phyloP scores from a whole-genome alignment of 2,888 invertebrate genomes.

The Polietes domitor region DNA sequence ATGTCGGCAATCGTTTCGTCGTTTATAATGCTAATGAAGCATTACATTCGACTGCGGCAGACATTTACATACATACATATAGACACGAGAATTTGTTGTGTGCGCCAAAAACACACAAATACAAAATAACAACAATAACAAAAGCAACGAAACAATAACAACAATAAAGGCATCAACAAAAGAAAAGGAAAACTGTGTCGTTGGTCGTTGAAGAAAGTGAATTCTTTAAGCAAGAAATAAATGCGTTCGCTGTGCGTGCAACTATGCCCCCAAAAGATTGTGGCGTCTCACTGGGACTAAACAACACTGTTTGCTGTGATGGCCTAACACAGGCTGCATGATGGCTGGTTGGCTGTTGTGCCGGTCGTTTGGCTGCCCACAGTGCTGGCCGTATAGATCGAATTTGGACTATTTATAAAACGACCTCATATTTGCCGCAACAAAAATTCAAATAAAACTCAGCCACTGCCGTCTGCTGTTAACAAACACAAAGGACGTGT shows the following conservation, averaged over 20 bases:
- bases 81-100: neutral
- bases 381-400: conserved; percentile 1
- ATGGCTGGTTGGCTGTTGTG: neutral
- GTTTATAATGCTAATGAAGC: conserved; percentile 20
- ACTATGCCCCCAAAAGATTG: conserved; percentile 13
- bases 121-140: conserved; percentile 12
- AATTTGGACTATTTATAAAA: conserved; percentile 48
- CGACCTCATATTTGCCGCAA: conserved; percentile 24
- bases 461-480: neutral
- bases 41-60: neutral
- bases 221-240: neutral
- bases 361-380: neutral
- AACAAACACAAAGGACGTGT: conserved; percentile 28
- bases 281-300: conserved; percentile 26
- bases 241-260: conserved; percentile 20
- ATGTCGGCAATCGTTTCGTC: conserved; percentile 25
- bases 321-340: no score
- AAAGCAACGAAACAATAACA: no score
- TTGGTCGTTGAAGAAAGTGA: conserved; percentile 11
- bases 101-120: conserved; percentile 8
- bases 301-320: neutral
- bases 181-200: conserved; percentile 29
- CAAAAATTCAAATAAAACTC: conserved; percentile 18
- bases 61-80: neutral
- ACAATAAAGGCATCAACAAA: neutral